A percentile compares a stretch with the other conserved stretches of the same genome.
phyloP scores from a whole-genome alignment of 2,888 invertebrate genomes.

The Scaptomyza cyrtandrae region DNA sequence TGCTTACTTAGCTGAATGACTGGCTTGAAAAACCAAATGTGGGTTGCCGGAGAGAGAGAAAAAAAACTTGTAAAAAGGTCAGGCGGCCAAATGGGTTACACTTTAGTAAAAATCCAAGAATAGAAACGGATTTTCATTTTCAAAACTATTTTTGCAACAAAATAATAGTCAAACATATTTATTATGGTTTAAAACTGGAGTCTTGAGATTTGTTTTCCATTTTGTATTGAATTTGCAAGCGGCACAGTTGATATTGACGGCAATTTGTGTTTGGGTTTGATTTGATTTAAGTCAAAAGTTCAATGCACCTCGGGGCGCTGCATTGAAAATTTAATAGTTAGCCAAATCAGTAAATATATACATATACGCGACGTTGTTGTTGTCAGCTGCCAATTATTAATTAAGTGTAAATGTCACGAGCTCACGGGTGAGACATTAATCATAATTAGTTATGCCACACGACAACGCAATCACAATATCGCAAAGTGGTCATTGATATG shows the following conservation, averaged over 20 bases:
- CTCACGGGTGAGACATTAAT: slow-evolving; percentile 68
- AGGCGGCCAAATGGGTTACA: slow-evolving; percentile 11
- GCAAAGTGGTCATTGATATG: slow-evolving; percentile 68
- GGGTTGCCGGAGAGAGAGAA: neutral
- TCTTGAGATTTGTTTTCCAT: no score
- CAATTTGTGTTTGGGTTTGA: slow-evolving; percentile 35
- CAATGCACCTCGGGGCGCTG: slow-evolving; percentile 59
- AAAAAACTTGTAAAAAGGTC: slow-evolving; percentile 27
- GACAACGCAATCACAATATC: slow-evolving; percentile 48
- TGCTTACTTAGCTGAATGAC: slow-evolving; percentile 40
- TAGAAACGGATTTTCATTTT: neutral
- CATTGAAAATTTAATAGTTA: slow-evolving; percentile 32
- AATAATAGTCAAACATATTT: no score
- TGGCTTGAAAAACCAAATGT: slow-evolving; percentile 39
- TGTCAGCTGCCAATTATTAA: slow-evolving; percentile 54
- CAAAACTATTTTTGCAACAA: no score
- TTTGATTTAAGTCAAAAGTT: slow-evolving; percentile 40
- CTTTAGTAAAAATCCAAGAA: neutral
- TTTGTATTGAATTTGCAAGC: slow-evolving; percentile 34
- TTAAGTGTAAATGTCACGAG: slow-evolving; percentile 75
- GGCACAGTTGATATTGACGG: slow-evolving; percentile 20
- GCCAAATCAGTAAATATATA: slow-evolving; percentile 5
- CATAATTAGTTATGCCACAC: slow-evolving; percentile 81
- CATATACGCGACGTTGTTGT: neutral
- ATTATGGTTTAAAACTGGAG: no score